A percentile compares a stretch with the other conserved stretches of the same genome.
Evolutionary conservation across 1,140 invertebrate species (phyloP).

Genomic region (Octopus bimaculoides): DNA sequence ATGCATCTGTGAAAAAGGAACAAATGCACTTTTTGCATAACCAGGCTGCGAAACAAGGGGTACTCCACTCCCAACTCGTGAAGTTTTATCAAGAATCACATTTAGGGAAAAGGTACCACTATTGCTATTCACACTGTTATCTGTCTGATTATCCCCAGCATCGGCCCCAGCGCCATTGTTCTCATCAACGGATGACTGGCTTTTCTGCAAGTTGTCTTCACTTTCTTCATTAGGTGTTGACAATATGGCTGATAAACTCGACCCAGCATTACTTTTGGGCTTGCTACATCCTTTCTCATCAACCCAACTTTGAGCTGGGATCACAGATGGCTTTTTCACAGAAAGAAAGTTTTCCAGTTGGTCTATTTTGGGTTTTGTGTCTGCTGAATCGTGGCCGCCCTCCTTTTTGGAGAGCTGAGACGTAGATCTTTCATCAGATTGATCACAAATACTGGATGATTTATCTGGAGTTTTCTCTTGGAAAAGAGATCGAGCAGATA

Average conservation of each 20-base stretch:
- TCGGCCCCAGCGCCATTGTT: neutral
- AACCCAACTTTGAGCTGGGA: neutral
- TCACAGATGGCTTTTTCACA: constrained; percentile 12
- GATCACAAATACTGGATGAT: neutral
- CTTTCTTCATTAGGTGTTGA: neutral
- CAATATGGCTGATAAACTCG: neutral
- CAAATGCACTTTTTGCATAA: constrained; percentile 37
- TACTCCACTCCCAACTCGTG: neutral
- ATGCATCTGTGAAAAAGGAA: constrained; percentile 32
- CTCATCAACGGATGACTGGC: neutral
- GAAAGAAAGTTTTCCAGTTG: neutral
- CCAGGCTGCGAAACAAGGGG: constrained; percentile 15
- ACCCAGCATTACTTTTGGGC: neutral
- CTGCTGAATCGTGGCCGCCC: neutral
- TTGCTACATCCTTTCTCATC: neutral
- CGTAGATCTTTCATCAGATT: neutral
- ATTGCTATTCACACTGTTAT: neutral
- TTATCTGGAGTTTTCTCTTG: neutral
- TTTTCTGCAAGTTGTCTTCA: neutral
- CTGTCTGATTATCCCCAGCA: neutral
- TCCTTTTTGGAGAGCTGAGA: neutral
- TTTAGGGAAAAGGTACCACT: neutral
- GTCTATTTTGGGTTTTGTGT: neutral
- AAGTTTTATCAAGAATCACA: neutral
- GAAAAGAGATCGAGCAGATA: neutral